A percentile compares a stretch with the other conserved stretches of the same genome.
Evolutionary conservation across 2,888 invertebrate genomes (phyloP).

Genomic region (Erebia epiphron): DNA sequence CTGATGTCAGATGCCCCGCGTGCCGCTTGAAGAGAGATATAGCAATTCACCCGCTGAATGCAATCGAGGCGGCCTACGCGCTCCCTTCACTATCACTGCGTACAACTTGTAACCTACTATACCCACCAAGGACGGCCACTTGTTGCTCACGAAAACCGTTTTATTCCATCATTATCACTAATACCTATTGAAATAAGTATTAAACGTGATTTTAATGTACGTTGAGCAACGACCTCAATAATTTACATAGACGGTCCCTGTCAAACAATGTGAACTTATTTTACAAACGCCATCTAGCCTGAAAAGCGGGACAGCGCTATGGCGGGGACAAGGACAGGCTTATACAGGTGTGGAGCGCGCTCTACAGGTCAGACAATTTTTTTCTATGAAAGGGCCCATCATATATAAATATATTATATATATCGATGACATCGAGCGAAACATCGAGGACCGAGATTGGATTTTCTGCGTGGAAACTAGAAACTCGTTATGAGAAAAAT

Average conservation of each 20-base stretch:
- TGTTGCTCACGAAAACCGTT: constrained; percentile 32
- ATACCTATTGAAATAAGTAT: constrained; percentile 8
- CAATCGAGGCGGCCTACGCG: constrained; percentile 49
- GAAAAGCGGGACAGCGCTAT: no score
- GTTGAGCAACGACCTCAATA: no score
- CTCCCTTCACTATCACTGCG: constrained; percentile 52
- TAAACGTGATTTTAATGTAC: constrained; percentile 1
- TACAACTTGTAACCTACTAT: constrained; percentile 43
- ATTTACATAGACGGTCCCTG: no score
- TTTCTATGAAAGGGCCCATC: no score
- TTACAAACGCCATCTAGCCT: no score
- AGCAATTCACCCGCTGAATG: constrained; percentile 40
- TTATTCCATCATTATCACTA: constrained; percentile 15
- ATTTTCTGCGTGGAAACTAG: neutral
- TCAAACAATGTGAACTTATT: no score
- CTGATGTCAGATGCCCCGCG: neutral
- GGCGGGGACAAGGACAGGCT: no score
- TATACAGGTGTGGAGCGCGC: no score
- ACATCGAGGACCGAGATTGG: neutral
- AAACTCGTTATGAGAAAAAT: neutral
- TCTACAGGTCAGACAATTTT: no score
- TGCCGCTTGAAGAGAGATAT: constrained; percentile 4
- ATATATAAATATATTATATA: no score
- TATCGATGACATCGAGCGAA: no score
- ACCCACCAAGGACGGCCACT: constrained; percentile 43